These are phyloP conservation scores for Erebia epiphron DNA, from an alignment of 2,888 invertebrate genomes.

Conservation along the genomic window DNA sequence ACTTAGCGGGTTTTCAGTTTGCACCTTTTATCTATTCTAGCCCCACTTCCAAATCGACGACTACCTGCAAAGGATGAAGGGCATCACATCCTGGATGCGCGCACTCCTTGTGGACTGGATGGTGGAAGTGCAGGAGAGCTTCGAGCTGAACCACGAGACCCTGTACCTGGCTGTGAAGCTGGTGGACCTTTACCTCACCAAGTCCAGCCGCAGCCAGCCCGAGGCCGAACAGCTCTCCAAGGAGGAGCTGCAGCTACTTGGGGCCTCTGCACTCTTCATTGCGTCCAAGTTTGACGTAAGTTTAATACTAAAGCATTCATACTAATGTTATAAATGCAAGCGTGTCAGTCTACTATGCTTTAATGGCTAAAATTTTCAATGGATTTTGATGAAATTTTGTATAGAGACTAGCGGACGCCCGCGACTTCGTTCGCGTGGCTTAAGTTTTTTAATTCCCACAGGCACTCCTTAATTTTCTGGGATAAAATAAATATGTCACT, in stretches of 20 bases:
- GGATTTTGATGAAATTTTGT: too few species aligned
- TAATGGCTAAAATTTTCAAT: too few species aligned
- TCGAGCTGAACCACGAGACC: constrained; percentile 99
- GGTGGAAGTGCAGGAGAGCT: constrained; percentile 98
- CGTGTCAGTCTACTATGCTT: too few species aligned
- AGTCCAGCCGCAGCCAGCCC: constrained; percentile 57
- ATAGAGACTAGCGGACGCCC: too few species aligned
- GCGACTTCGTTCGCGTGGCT: too few species aligned
- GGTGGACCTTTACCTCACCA: constrained; percentile 92
- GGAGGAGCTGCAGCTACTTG: constrained; percentile 94
- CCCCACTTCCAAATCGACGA: constrained; percentile 87
- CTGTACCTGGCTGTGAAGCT: constrained; percentile 98
- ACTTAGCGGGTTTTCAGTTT: too few species aligned
- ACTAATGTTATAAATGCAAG: too few species aligned
- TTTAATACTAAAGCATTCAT: too few species aligned
- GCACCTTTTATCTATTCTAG: constrained; percentile 56
- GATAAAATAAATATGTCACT: too few species aligned
- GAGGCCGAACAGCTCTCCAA: constrained; percentile 85
- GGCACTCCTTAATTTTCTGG: too few species aligned
- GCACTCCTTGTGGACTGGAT: constrained; percentile 98
- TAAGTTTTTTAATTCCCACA: too few species aligned
- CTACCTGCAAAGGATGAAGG: constrained; percentile 91
- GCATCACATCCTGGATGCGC: constrained; percentile 94
- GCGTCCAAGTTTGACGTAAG: constrained; percentile 98
- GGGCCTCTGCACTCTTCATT: constrained; percentile 95